Base-by-base conservation (phyloP, 2,113 vertebrate species). In the Gavia stellata region DNA sequence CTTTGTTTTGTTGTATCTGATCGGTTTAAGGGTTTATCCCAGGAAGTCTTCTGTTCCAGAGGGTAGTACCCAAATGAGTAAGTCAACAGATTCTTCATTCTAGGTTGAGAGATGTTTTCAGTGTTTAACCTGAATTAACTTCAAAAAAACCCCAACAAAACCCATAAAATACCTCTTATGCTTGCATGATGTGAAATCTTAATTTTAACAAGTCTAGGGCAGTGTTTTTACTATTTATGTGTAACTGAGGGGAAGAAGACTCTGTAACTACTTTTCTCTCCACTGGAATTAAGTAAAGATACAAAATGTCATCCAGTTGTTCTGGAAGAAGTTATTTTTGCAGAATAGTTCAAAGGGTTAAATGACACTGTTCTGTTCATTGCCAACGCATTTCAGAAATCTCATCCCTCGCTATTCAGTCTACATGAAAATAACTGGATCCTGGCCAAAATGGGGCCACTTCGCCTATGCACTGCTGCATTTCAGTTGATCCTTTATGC, bases 371-470 rank as follows among this genome's bases (percentile, higher is more conserved):
- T 88, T 93, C 31, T 89, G 65, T 81, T 88, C 49, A 4, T 58
- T 81, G 88, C 95, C 88, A 90, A 8, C 2, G 20, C 0, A 0
- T 50, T 79, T 74, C 75, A 84, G 80, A 87, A 94, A 94, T 92
- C 40, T 77, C 71, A 82, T 95, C 67, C 45, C 78, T 92, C 1
- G 1, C 78, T 93, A 2, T 95, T 96, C 71, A 82, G 66, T 50
- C 71, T 86, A 34, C 29, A 53, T 63, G 83, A 75, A 91, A 94
- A 91, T 95, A 81, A 73, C 59, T 96, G 91, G 93, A 90, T 63
- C 28, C 62, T 59, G 56, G 81, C 93, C 89, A 96, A 72, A 68
- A 80, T 88, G 94, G 75, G 89, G 91, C 93, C 85, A 1, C 66
- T 62, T 58, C 0, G 67, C 62, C 49, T 77, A 0, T 70, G 61